These are phyloP conservation scores for Eriocheir sinensis DNA, from an alignment of 1,140 invertebrate genomes.

Conservation along the genomic window DNA sequence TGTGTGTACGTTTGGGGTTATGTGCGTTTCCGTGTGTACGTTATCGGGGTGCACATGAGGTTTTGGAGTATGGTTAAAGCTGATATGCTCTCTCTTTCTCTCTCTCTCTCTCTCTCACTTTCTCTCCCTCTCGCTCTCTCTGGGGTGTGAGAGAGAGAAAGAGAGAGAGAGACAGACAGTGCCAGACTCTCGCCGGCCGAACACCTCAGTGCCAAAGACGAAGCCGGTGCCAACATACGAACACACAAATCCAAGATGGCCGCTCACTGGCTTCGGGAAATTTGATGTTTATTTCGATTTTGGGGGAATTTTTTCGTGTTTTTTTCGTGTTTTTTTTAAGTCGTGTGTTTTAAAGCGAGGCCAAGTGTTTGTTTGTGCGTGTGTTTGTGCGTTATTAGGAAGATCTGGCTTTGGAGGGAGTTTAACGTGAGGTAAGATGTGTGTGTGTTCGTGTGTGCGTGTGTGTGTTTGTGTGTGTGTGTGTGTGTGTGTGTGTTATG, in stretches of 20 bases:
- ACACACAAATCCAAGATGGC: too few relatives aligned
- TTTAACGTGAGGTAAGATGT: neutral
- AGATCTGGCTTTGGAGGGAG: neutral
- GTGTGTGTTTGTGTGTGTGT: neutral
- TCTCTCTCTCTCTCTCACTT: neutral
- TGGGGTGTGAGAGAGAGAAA: neutral
- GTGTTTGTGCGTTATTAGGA: neutral
- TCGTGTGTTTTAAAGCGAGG: neutral
- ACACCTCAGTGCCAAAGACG: too few relatives aligned
- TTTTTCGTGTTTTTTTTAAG: neutral
- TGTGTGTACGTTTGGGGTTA: neutral
- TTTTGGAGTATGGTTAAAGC: neutral
- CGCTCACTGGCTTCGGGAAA: too few relatives aligned
- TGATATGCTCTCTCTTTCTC: neutral
- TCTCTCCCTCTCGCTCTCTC: neutral
- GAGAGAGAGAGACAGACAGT: neutral
- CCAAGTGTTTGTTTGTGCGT: too few relatives aligned
- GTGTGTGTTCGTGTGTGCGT: neutral
- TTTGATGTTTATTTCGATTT: neutral
- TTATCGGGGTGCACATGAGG: neutral
- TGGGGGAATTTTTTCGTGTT: neutral
- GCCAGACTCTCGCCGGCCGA: neutral
- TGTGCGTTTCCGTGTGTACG: conserved; percentile 19
- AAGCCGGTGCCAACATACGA: too few relatives aligned
- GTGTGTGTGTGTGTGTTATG: conserved; percentile 18